Conservation (phyloP, 2,113 vertebrate species). For the Micromys minutus region DNA sequence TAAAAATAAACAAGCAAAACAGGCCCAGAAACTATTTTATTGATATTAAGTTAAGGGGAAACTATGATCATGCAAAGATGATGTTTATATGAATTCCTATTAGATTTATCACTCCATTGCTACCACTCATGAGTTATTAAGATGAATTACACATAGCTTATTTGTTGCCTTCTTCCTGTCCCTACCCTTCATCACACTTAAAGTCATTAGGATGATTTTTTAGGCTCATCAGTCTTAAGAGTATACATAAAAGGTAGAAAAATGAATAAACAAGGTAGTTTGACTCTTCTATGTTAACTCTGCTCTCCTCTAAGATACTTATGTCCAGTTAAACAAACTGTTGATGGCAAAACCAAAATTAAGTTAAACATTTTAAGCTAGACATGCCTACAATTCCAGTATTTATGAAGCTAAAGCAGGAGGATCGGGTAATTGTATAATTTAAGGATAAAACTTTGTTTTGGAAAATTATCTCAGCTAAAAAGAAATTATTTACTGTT, state of each 20-base stretch:
- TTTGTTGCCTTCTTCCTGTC: not conserved
- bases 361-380: not conserved
- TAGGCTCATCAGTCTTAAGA: constrained; percentile 36
- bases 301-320: not conserved
- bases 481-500: not conserved
- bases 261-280: not conserved
- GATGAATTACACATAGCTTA: not conserved
- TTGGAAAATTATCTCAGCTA: constrained; percentile 35
- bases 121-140: not conserved
- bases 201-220: constrained; percentile 54
- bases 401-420: not conserved
- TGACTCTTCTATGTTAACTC: constrained; percentile 34
- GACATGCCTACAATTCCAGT: not conserved
- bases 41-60: not conserved
- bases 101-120: not conserved
- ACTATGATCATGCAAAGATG: not conserved
- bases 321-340: not conserved
- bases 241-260: not conserved
- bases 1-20: not conserved
- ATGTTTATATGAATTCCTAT: not conserved
- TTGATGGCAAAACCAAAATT: constrained; percentile 28
- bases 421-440: not conserved
- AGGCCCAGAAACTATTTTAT: constrained; percentile 37
- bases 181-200: constrained; percentile 31
- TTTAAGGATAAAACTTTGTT: constrained; percentile 26